Percentiles rank a stretch among this genome's conserved stretches.
Evolutionary conservation across 2,797 vertebrate species (phyloP).

Genomic region (Etheostoma nigrum): DNA sequence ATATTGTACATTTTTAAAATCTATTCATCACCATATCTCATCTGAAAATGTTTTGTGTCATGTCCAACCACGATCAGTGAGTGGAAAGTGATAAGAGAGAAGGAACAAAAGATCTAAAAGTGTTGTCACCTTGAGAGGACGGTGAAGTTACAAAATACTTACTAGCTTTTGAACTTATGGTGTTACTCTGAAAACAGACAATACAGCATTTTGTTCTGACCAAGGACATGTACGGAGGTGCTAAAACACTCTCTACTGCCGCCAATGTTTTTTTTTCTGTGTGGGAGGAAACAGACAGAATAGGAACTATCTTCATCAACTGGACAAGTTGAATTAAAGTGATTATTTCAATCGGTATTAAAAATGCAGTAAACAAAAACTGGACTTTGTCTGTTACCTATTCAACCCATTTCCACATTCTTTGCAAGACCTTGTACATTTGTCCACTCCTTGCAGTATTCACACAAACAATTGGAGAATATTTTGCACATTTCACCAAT

Average conservation of each 20-base stretch:
- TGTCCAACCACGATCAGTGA: fast-evolving
- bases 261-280: slow-evolving; percentile 23
- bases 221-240: slow-evolving; percentile 27
- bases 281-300: background rate
- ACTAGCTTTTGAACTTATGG: slow-evolving; percentile 9
- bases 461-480: background rate
- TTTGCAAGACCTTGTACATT: background rate
- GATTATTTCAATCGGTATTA: background rate
- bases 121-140: slow-evolving; percentile 17
- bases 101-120: background rate
- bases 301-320: background rate
- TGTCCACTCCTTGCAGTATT: background rate
- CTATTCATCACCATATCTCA: background rate
- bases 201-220: slow-evolving; percentile 8
- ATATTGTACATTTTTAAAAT: no score
- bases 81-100: background rate
- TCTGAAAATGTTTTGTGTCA: background rate
- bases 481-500: background rate
- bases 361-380: background rate
- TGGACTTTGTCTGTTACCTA: background rate
- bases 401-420: background rate
- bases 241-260: slow-evolving; percentile 1
- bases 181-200: slow-evolving; percentile 20
- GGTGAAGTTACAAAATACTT: slow-evolving; percentile 18
- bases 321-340: background rate